Base-by-base conservation (phyloP, 2,888 invertebrate species). In the Phragmatobia fuliginosa region DNA sequence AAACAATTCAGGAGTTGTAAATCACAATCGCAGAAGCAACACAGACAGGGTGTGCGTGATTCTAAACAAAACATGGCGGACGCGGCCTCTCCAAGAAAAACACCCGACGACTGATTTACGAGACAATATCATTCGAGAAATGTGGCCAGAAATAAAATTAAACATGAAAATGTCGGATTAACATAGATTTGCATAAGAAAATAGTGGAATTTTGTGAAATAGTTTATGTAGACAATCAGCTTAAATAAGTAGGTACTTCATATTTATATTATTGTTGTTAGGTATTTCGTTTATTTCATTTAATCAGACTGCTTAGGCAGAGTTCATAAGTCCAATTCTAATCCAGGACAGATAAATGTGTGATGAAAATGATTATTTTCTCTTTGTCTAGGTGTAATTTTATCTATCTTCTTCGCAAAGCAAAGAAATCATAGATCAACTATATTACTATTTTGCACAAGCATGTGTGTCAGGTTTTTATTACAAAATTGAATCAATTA, bases 61-160 rank as follows among this genome's bases (percentile, higher is more conserved):
- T 87, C 91, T 92, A 92, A 94, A 94, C 94, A 94, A 94, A 95
- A 95, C 93, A 95, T 83, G 83, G 87, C 81, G 83, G 86, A 78
- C 85, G 79, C 82, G 85, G 83, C 86, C 85, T 90, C 90, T 91
- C 94, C 94, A 94, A 94, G 94, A 94, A 94, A 94, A 94, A 95
- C 94, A 95, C 88, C 80, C 87, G 82, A 86, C 88, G 92, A 91
- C 94, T 93, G 94, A 94, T 94, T 95, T 94, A 95, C 92, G 92
- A 91, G 90, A 92, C 92, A 91, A 92, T 91, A 93, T 92, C 90
- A 93, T 92, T 91, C 91, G 87, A 93, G 91, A 92, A 92, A 93
- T 92, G 91, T 90, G 88, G 91, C 91, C 89, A 88, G 87, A 90
- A 91, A 92, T 94, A 93, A 93, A 93, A 90, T 92, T 91, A 90